Conservation (phyloP, 2,888 invertebrate species). For the Eristalis tenax region DNA sequence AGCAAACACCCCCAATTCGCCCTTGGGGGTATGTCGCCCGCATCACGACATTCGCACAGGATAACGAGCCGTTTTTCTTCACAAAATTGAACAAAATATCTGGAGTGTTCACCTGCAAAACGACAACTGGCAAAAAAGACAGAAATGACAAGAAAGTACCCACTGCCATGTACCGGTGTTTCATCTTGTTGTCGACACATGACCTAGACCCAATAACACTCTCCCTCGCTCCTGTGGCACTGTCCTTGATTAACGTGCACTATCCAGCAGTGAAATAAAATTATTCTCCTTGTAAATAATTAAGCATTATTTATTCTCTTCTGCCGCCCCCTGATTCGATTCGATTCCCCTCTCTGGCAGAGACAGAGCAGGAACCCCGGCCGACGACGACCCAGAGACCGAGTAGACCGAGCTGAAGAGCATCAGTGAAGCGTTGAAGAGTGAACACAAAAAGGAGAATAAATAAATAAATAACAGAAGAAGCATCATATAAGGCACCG, state of each 20-base stretch:
- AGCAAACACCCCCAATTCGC: not conserved
- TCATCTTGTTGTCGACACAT: not conserved
- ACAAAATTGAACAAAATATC: not conserved
- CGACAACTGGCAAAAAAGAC: not conserved
- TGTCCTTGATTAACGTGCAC: slow-evolving; percentile 33
- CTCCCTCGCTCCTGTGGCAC: not conserved
- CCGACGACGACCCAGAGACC: not conserved
- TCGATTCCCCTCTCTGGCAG: not conserved
- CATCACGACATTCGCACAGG: not conserved
- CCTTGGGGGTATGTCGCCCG: not conserved
- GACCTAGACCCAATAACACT: slow-evolving; percentile 30
- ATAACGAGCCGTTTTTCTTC: not conserved
- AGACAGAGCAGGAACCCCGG: not conserved
- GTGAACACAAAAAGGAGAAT: not conserved
- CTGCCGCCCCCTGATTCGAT: not conserved
- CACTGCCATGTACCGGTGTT: not conserved
- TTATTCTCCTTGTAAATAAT: slow-evolving; percentile 36
- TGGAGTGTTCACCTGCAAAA: not conserved
- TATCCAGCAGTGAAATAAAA: slow-evolving; percentile 8
- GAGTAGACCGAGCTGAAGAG: not conserved
- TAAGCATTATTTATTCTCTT: slow-evolving; percentile 9
- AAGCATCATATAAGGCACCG: not conserved
- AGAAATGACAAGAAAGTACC: not conserved
- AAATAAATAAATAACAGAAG: not conserved
- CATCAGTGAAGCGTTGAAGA: not conserved